Evolutionary conservation across 2,113 vertebrate species (phyloP).

Genomic region (Oncorhynchus kisutch): DNA sequence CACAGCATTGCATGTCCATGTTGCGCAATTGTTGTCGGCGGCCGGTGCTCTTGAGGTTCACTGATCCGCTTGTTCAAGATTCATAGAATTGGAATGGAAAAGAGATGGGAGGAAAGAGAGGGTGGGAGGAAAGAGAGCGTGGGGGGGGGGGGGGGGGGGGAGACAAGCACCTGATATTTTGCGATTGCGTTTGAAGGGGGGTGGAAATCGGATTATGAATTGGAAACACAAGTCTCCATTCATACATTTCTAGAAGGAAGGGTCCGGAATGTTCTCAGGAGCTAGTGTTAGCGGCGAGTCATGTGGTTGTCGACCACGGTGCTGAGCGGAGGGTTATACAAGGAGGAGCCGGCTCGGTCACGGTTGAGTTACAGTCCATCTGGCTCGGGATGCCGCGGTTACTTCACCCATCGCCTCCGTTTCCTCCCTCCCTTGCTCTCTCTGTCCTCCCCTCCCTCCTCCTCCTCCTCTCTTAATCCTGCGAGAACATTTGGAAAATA

Average conservation of each 20-base stretch:
- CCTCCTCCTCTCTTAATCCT: constrained; percentile 26
- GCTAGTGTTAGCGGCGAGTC: neutral
- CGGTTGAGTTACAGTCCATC: constrained; percentile 40
- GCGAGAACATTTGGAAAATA: constrained; percentile 59
- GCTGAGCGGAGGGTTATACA: constrained; percentile 36
- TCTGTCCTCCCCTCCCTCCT: constrained; percentile 22
- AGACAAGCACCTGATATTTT: neutral
- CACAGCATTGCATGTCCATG: too few species aligned
- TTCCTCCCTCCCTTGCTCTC: constrained; percentile 17
- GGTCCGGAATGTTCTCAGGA: neutral
- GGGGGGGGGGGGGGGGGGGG: too few species aligned
- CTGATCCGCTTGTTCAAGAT: neutral
- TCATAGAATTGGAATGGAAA: too few species aligned
- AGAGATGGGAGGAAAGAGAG: neutral
- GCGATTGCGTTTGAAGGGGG: constrained; percentile 15
- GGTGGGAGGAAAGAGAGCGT: neutral
- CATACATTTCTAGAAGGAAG: constrained; percentile 22
- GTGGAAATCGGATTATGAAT: constrained; percentile 31
- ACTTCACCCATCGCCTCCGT: constrained; percentile 44
- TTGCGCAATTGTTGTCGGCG: too few species aligned
- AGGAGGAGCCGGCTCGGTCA: constrained; percentile 16
- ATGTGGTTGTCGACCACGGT: neutral
- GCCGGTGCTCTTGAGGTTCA: neutral
- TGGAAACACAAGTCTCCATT: constrained; percentile 5
- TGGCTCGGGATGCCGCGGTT: constrained; percentile 46